Percentiles rank a stretch among this genome's conserved stretches.
These are phyloP conservation scores for Turdus rufiventris DNA, from an alignment of 2,113 vertebrate species.

Conservation along the genomic window DNA sequence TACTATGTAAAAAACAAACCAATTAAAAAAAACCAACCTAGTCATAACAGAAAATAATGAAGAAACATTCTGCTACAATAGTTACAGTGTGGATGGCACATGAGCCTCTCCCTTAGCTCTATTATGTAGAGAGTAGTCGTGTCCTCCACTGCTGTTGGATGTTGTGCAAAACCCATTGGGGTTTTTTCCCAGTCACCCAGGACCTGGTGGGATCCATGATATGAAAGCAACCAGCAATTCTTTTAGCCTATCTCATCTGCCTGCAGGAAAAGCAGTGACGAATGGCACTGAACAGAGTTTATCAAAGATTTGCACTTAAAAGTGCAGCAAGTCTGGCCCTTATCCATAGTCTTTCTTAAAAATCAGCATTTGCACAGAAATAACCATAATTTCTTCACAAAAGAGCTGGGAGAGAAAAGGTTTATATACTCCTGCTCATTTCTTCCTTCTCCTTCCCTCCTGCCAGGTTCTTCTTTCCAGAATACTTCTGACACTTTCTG, in stretches of 20 bases:
- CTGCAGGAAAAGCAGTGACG: not conserved
- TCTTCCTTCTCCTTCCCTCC: not conserved
- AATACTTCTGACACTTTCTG: not conserved
- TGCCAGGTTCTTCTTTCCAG: not conserved
- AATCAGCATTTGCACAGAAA: not conserved
- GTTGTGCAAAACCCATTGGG: accelerated
- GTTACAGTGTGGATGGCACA: not conserved
- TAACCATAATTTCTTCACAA: not conserved
- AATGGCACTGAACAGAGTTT: not conserved
- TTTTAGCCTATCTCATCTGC: not conserved
- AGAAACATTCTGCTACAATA: not conserved
- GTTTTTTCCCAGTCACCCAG: not conserved
- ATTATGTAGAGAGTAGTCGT: accelerated
- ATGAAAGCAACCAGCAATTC: not conserved
- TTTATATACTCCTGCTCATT: not conserved
- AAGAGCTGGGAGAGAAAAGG: not conserved
- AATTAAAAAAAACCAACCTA: not conserved
- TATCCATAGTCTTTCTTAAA: not conserved
- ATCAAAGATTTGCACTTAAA: not conserved
- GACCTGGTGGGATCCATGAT: not conserved
- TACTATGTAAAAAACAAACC: not conserved
- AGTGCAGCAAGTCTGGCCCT: not conserved
- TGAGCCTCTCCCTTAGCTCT: not conserved
- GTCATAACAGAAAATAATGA: not conserved
- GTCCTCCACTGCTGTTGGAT: not conserved